Base-by-base conservation (phyloP, 2,113 vertebrate species). In the Halcyon malimbica region DNA sequence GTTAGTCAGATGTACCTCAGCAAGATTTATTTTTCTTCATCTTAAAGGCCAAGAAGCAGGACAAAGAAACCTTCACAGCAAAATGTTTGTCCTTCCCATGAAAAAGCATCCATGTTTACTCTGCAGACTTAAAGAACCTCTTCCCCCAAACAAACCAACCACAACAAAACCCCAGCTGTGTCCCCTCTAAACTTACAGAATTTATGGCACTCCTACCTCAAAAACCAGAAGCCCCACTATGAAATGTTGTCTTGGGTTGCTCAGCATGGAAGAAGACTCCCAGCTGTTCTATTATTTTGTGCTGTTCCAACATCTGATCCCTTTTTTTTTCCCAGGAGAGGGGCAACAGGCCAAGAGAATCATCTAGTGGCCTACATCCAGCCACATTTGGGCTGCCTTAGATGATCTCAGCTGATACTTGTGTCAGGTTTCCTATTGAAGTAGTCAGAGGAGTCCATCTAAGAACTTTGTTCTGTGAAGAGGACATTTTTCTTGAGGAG, bases 251-350 rank as follows among this genome's bases (percentile, higher is more conserved):
- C 64, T 51, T 71, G 68, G 37, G 29, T 87, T 94, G 60, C 60
- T 39, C 63, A 89, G 42, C 68, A 56, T 70, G 63, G 87, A 78
- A 81, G 63, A 87, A 71, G 56, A 26, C 74, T 95, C 86, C 64
- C 93, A 91, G 87, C 77, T 95, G 87, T 60, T 94, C 68, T 48
- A 9, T 89, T 94, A 75, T 64, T 67, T 17, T 79, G 37, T 94
- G 60, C 56, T 63, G 35, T 73, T 96, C 77, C 87, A 91, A 82
- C 91, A 97, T 87, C 86, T 96, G 89, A 91, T 95, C 73, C 65
- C 13, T 81, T 3, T 90, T 76, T 89, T 53, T 13, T 28, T 89
- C 89, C 86, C 86, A 87, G 59, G 71, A 94, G 94, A 92, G 92
- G 64, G 93, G 76, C 76, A 92, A 12, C 3, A 11, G 83, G 83